Conservation (phyloP, 2,888 invertebrate genomes). For the Rhamnusium bicolor region DNA sequence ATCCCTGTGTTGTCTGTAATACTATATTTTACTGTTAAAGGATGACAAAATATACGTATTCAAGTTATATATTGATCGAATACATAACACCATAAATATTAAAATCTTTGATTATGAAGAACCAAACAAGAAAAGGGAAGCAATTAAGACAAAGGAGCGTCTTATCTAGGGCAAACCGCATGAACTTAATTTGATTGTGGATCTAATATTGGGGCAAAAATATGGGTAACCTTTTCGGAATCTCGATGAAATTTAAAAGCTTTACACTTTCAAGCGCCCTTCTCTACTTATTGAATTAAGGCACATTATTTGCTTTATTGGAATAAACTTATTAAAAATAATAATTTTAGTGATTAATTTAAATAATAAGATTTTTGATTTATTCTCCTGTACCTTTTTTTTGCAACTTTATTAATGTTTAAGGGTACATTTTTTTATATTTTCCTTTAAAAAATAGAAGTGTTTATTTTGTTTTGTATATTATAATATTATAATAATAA, state of each 20-base stretch:
- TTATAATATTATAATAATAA: no score
- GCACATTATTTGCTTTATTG: not conserved
- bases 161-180: not conserved
- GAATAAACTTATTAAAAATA: not conserved
- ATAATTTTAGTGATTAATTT: no score
- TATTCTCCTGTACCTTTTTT: no score
- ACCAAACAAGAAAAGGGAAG: not conserved
- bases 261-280: not conserved
- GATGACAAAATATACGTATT: not conserved
- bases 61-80: not conserved
- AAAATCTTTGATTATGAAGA: not conserved
- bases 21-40: not conserved
- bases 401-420: no score
- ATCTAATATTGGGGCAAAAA: not conserved
- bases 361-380: no score
- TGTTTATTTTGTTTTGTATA: no score
- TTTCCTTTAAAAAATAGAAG: no score
- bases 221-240: not conserved
- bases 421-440: no score
- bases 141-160: not conserved
- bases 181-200: not conserved
- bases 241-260: not conserved
- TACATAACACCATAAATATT: not conserved
- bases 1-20: not conserved
- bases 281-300: not conserved